phyloP scores from a whole-genome alignment of 1,140 invertebrate genomes.

The Hylaeus volcanicus region DNA sequence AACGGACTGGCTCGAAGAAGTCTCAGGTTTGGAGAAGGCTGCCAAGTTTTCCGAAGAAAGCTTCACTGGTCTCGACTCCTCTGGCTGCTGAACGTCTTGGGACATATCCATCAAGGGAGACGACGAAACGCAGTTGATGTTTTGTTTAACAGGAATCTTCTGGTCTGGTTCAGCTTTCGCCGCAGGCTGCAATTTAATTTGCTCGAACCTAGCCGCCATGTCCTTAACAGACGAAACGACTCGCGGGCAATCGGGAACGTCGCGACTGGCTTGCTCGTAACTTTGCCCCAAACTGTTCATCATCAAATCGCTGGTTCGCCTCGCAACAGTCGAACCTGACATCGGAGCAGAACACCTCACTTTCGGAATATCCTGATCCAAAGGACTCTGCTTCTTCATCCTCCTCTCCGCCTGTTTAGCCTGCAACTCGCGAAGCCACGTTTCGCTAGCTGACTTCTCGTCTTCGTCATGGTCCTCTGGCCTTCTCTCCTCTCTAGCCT shows the following conservation, averaged over 20 bases:
- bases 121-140: constrained; percentile 47
- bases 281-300: constrained; percentile 67
- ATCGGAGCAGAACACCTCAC: constrained; percentile 50
- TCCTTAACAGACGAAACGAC: constrained; percentile 85
- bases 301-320: constrained; percentile 77
- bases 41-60: constrained; percentile 54
- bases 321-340: constrained; percentile 63
- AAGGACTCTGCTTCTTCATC: constrained; percentile 79
- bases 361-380: constrained; percentile 72
- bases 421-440: constrained; percentile 89
- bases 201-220: constrained; percentile 91
- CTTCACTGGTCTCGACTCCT: constrained; percentile 41
- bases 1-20: constrained; percentile 43
- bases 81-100: constrained; percentile 47
- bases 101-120: constrained; percentile 42
- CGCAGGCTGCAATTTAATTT: constrained; percentile 76
- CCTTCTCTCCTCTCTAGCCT: constrained; percentile 74
- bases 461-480: constrained; percentile 68
- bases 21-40: constrained; percentile 62
- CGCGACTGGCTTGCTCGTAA: constrained; percentile 68
- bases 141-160: constrained; percentile 55
- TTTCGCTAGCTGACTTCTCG: constrained; percentile 81
- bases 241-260: constrained; percentile 75
- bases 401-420: constrained; percentile 87
- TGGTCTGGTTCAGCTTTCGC: constrained; percentile 59